Base-by-base conservation (phyloP, 2,113 vertebrate species). In the Alouatta palliata region DNA sequence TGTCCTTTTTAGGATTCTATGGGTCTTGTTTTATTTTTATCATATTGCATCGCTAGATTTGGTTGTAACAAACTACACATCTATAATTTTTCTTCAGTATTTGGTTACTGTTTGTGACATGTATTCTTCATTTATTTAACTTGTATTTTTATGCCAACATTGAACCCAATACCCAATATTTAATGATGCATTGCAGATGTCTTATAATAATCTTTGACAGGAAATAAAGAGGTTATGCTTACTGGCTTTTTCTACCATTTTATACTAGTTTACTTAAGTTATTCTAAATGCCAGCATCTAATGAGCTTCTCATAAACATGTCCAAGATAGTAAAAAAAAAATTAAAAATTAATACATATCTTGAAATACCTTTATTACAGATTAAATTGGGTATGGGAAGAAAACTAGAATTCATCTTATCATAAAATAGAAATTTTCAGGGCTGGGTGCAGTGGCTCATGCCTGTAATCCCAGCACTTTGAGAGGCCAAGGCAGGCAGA, bases 281-380 rank as follows among this genome's bases (percentile, higher is more conserved):
- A 66, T 90, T 12, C 12, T 71, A 82, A 71, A 79, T 4, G 40
- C 17, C 6, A 25, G 7, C 45, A 87, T 83, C 35, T 77, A 73
- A 32, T 92, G 73, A 86, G 3, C 75, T 90, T 81, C 56, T 86
- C 30, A 83, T 14, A 70, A 5, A 85, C 3, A 81, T 17, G 8
- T 90, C 92, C 8, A 95, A 73, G 76, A 90, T 71, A 25, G 25
- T 66, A 80, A 89, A 40, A 45, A 49, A 61, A 95, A 25, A 76
- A 56, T 3, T 7, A 40, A 45, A 90, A 93, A 93, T 73, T 37
- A 90, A 43, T 56, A 66, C 25, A 77, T 87, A 75, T 47, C 13
- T 71, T 52, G 6, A 1, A n/a, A 71, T 37, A 20, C 0, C 32
- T 83, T 83, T 87, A 87, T 70, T 90, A 90, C 77, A 83, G 43